Base-by-base conservation (phyloP, 2,888 invertebrate species). In the Automeris io region DNA sequence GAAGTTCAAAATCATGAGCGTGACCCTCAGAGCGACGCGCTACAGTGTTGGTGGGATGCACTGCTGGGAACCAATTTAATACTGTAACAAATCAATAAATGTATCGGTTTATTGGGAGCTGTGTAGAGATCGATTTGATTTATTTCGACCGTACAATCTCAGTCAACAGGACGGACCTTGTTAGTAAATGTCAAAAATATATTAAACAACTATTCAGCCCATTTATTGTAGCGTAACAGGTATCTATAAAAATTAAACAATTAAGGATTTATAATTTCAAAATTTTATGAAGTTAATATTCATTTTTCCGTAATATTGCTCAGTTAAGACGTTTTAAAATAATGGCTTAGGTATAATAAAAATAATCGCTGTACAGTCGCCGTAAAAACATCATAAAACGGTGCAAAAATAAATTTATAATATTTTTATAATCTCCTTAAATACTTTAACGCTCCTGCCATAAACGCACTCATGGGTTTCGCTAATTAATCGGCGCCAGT, bases 41-140 rank as follows among this genome's bases (percentile, higher is more conserved):
- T 61, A 71, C 70, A 61, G 56, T 62, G 66, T 68, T 63, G 58
- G 62, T 66, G 62, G 64, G 75, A 64, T 70, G 65, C 75, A 67
- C 74, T 71, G 78, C 77, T 83, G 83, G 75, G 83, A 86, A 83
- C 82, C 82, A 81, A 85, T 83, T 85, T 83, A 76, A 74, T 73
- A 64, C 76, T 86, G 82, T 85, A 83, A 85, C 85, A 86, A 85
- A 86, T 86, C 82, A 85, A 85, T 86, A 86, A 85, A 86, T 81
- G 80, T 83, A 76, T 82, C 83, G 77, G 73, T 85, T 85, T 86
- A 83, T 85, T 85, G 78, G 82, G 77, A 83, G 79, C 82, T 76
- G 76, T 78, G 80, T 73, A 70, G 72, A 66, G 76, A 81, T 73
- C 80, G 75, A 82, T 85, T 83, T 81, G 81, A 82, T 86, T 83